Evolutionary conservation across 2,113 vertebrate species (phyloP), one percentile per base, ranked within the genome.

Genomic region (Ascaphus truei): DNA sequence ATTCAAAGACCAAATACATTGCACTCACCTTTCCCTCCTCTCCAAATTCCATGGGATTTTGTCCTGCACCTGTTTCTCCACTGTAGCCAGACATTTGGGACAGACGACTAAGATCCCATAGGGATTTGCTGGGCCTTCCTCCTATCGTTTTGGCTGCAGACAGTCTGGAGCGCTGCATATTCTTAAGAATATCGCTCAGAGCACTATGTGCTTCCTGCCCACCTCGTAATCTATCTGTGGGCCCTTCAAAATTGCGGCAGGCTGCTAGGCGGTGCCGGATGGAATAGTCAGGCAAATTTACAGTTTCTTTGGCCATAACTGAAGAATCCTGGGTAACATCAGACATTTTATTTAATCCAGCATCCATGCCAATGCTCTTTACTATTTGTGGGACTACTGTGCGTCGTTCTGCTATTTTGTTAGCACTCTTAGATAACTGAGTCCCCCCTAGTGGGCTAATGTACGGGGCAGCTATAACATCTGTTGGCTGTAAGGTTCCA

Each of bases 91-190:
- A 82, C 37, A 74, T 27, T 69, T 84, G 80, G n/a, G 82, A 83
- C 48, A 84, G 71, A 34, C 60, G 53, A 62, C 81, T 84, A 25
- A 85, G 74, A 67, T 85, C 84, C 84, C 84, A 85, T 1, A 85
- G 61, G 11, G 84, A 84, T 3, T 74, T 73, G 71, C 82, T 84
- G 27, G 80, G 79, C 4, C 68, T 68, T 5, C 65, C 66, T 1
- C 36, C 65, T 3, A 73, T 62, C 3, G 76, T 71, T 29, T 73
- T 69, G 12, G 69, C 65, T 29, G 16, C 57, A 0, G 71, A 71
- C 15, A 50, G 37, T 26, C 36, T 67, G 22, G 37, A 48, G 15
- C 68, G 57, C 11, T 75, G 72, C 2, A 74, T 68, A 5, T 63
- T 76, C 58, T 57, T 65, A 26, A 73, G 34, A 37, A 75, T 75